Base-by-base conservation (phyloP, 1,140 invertebrate genomes). In the Apis cerana region DNA sequence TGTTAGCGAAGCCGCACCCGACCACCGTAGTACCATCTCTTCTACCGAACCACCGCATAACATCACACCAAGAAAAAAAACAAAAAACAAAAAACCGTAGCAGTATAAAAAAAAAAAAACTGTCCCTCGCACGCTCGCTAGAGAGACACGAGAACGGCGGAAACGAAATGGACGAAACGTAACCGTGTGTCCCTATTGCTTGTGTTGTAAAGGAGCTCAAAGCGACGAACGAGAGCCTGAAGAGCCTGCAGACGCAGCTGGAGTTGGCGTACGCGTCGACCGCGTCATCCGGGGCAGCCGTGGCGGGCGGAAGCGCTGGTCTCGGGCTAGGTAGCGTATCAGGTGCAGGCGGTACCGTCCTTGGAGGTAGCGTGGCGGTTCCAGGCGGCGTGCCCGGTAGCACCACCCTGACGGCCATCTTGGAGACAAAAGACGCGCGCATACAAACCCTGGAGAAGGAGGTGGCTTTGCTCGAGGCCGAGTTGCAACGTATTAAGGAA, bases 381-480 rank as follows among this genome's bases (percentile, higher is more conserved):
- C 95, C 95, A 74, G 95, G 94, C 88, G 95, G 95, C 92, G 95
- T 95, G 91, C 95, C 96, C 83, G 96, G 96, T 90, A 96, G 95
- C 93, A 95, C 94, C 88, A 97, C 96, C 82, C 95, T 97, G 91
- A 96, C 96, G 76, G 96, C 97, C 80, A 96, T 97, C 91, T 95
- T 97, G 92, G 97, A 97, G 94, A 97, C 96, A 70, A 97, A 98
- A 96, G 97, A 98, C 94, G 97, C 97, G 83, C 95, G 97, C 90
- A 98, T 98, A 93, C 95, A 96, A 87, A 97, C 96, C 71, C 95
- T 98, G 93, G 97, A 98, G 95, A 96, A 97, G 88, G 97, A 98
- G 92, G 96, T 98, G 81, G 95, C 95, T 78, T 93, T 97, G 88
- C 95, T 98, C 89, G 96, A 97, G 92, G 92, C 94, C 89, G 96